Evolutionary conservation across 2,113 vertebrate genomes (phyloP).

Genomic region (Merops nubicus): DNA sequence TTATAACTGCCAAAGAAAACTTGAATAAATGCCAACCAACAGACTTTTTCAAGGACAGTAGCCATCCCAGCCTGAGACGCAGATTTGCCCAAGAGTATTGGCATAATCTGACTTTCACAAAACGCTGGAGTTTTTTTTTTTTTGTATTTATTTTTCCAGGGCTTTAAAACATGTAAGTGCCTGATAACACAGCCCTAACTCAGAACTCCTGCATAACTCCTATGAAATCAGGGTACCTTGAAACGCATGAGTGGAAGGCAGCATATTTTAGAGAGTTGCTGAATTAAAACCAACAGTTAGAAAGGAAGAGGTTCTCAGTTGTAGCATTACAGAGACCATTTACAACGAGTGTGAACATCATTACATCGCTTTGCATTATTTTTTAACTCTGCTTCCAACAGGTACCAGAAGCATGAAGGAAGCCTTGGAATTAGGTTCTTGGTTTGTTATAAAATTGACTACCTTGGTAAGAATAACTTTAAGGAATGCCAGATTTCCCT

Average conservation of each 20-base stretch:
- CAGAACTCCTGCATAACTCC: not conserved
- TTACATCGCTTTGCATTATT: not conserved
- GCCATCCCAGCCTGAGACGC: accelerated
- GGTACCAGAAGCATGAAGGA: not conserved
- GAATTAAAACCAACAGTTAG: not conserved
- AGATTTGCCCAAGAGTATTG: not conserved
- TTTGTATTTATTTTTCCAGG: not conserved
- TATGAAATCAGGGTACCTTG: not conserved
- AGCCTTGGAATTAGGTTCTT: not conserved
- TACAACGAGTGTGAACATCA: not conserved
- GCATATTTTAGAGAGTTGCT: not conserved
- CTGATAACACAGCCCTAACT: accelerated
- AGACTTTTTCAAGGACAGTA: not conserved
- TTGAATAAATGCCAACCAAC: not conserved
- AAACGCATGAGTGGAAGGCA: not conserved
- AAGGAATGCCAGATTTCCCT: not conserved
- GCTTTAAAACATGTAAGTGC: not conserved
- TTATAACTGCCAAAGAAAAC: not conserved
- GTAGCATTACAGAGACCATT: not conserved
- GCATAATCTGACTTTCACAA: not conserved
- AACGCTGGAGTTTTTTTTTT: not conserved
- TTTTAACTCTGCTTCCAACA: not conserved
- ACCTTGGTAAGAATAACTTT: not conserved
- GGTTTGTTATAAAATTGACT: not conserved
- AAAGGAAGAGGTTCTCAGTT: not conserved